Evolutionary conservation across 2,888 invertebrate species (phyloP), one percentile per base, ranked within the genome.

Genomic region (Sphaerophoria rueppellii): DNA sequence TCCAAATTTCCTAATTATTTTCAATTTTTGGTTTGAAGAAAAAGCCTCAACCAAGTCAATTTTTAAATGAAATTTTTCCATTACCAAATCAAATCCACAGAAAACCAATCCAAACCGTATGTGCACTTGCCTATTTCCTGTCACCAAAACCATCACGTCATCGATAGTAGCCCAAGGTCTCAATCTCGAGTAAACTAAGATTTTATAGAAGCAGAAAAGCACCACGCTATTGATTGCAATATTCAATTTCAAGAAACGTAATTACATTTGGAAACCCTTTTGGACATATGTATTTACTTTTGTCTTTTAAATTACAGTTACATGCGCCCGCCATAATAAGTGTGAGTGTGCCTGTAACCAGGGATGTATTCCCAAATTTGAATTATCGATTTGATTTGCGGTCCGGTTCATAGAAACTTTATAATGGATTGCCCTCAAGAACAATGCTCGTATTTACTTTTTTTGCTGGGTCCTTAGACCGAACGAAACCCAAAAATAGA

Each of bases 381-480:
- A 79, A 67, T 67, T 73, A 79, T 73, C 78, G 78, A 73, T 67
- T 73, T 79, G 67, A 67, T 78, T 72, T 72, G 71, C 43, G 72
- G 72, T 43, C 50, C 11, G 71, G 50, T 50, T 46, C 57, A 69
- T 58, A 1, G 58, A 54, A 73, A 79, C 65, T 73, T 79, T 73
- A 58, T 43, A 60, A 67, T 67, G 6, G 50, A 50, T 57, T 48
- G 46, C 24, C 4, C 65, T 2, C 24, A 24, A 24, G 24, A 40
- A 24, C 6, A 40, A 16, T 40, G 40, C 37, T 58, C 11, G 9
- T 9, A 37, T 58, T 37, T 5, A 11, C 3, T 35, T 35, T 35
- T 12, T 37, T 34, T 14, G 9, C 14, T 37, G 2, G 9, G 3
- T 7, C 50, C 16, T 50, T 9, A 50, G 24, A 9, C 4, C 12